Conservation (phyloP, 2,113 vertebrate genomes). For the Solea solea region DNA sequence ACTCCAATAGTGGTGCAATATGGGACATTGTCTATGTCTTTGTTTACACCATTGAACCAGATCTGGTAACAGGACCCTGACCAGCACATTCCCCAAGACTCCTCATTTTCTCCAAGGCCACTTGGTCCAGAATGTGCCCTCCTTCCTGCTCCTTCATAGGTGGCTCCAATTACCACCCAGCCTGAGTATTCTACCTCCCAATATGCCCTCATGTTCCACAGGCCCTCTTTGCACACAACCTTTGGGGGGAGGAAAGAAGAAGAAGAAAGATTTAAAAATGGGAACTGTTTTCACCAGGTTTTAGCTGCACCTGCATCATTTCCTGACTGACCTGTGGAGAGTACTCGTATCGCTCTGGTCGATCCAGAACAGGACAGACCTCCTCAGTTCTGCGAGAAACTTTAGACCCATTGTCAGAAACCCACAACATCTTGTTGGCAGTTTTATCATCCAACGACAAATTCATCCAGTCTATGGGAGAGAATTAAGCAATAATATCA, state of each 20-base stretch:
- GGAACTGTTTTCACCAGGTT: background rate
- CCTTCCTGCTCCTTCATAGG: conserved; percentile 51
- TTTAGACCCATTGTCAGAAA: conserved; percentile 51
- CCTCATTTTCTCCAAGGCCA: conserved; percentile 69
- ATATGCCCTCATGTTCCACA: conserved; percentile 62
- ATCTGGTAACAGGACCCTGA: conserved; percentile 57
- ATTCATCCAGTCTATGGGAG: conserved; percentile 60
- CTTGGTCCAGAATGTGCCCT: conserved; percentile 51
- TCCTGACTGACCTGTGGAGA: conserved; percentile 58
- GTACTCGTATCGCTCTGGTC: conserved; percentile 69
- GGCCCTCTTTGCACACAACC: conserved; percentile 65
- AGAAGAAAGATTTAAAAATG: background rate
- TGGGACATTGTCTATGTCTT: conserved; percentile 32
- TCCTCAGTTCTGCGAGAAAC: conserved; percentile 61
- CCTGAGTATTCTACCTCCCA: conserved; percentile 66
- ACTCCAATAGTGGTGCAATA: conserved; percentile 53
- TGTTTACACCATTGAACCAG: conserved; percentile 56
- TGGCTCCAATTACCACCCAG: conserved; percentile 62
- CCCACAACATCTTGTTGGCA: conserved; percentile 71
- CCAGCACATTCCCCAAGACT: conserved; percentile 72
- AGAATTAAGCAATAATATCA: background rate
- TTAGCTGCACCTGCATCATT: background rate
- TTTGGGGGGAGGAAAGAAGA: background rate
- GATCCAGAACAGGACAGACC: conserved; percentile 68
- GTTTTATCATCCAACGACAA: conserved; percentile 68